Percentiles rank a stretch among this genome's conserved stretches.
Conservation (phyloP, 2,113 vertebrate genomes). For the Cyphomyrus discorhynchus region DNA sequence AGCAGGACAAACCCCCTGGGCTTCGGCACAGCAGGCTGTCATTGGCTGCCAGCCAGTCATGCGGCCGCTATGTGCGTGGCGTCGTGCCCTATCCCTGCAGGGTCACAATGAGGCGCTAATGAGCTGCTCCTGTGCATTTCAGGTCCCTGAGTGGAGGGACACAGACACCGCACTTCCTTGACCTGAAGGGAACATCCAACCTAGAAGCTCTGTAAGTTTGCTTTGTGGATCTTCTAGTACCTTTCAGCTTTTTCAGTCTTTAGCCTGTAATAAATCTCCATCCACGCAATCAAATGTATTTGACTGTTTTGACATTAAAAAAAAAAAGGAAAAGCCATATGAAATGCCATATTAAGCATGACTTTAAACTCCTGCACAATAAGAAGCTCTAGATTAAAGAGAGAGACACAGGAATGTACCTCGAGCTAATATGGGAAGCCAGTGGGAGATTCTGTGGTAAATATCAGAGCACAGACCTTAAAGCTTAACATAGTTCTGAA, state of each 20-base stretch:
- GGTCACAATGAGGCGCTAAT: constrained; percentile 25
- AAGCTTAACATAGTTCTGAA: background rate
- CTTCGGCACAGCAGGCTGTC: background rate
- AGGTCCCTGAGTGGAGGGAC: constrained; percentile 84
- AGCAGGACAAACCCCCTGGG: background rate
- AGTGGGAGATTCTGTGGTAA: background rate
- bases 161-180: constrained; percentile 77
- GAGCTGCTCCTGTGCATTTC: constrained; percentile 31
- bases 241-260: background rate
- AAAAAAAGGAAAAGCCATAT: background rate
- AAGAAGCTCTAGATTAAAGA: background rate
- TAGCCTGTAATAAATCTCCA: background rate
- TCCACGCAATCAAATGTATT: background rate
- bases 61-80: background rate
- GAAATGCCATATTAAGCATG: background rate
- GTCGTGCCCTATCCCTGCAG: background rate
- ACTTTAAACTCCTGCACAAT: background rate
- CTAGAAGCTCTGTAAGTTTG: constrained; percentile 84
- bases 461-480: background rate
- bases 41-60: background rate
- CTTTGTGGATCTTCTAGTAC: background rate
- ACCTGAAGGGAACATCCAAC: constrained; percentile 87
- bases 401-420: background rate
- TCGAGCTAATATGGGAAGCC: background rate
- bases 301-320: background rate